Evolutionary conservation across 2,113 vertebrate species (phyloP).

Genomic region (Fregata magnificens): DNA sequence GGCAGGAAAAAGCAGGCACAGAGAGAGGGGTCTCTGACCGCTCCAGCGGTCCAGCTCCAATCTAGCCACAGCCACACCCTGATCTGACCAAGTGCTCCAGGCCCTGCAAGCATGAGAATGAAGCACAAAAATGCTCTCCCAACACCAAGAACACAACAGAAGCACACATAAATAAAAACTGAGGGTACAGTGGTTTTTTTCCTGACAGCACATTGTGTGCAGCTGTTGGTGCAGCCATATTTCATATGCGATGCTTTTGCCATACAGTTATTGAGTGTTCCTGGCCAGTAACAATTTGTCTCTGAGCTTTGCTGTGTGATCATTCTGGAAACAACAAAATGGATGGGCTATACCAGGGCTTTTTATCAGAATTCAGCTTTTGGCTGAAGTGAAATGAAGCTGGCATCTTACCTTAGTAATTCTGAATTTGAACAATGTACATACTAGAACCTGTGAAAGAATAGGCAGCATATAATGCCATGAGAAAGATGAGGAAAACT

Average conservation of each 20-base stretch:
- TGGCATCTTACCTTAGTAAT: not conserved
- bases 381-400: not conserved
- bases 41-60: no score
- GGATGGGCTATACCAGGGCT: not conserved
- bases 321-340: not conserved
- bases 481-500: not conserved
- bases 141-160: not conserved
- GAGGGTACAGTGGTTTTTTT: not conserved
- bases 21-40: not conserved
- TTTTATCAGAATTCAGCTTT: not conserved
- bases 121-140: not conserved
- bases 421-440: not conserved
- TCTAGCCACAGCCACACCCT: not conserved
- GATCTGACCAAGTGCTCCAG: not conserved
- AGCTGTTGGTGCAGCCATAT: not conserved
- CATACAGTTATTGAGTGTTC: not conserved
- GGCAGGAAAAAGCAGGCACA: not conserved
- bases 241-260: not conserved
- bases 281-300: not conserved
- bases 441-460: not conserved
- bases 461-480: not conserved
- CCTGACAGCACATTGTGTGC: not conserved
- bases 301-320: not conserved
- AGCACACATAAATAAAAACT: not conserved
- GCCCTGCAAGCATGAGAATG: fast-evolving